phyloP scores from a whole-genome alignment of 92 coral and sea anemone genomes.

The Phenganax subtilis region DNA sequence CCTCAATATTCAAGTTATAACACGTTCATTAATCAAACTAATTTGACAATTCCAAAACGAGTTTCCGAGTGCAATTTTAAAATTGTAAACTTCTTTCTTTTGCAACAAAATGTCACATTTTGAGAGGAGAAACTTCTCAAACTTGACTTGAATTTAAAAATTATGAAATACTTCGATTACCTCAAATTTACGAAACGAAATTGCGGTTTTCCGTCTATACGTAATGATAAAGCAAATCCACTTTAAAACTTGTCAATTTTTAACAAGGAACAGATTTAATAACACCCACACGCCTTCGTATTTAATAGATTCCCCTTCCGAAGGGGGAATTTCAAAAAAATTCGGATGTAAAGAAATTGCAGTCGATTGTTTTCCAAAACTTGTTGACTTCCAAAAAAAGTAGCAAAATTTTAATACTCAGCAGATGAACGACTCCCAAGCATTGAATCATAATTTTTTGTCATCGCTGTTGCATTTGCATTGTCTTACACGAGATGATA shows the following conservation, averaged over 20 bases:
- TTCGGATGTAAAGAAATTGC: conserved; percentile 15
- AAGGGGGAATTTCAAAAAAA: background rate
- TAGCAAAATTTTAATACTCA: background rate
- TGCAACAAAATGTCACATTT: background rate
- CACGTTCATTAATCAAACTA: background rate
- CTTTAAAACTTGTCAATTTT: background rate
- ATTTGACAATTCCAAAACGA: background rate
- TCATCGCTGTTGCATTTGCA: background rate
- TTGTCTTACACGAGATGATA: background rate
- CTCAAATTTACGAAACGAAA: background rate
- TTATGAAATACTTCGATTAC: background rate
- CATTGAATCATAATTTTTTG: background rate
- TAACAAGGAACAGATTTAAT: background rate
- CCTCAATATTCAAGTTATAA: background rate
- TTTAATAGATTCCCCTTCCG: background rate
- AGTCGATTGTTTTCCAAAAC: background rate
- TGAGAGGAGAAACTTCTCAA: background rate
- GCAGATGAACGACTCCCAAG: background rate
- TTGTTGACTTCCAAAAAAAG: background rate
- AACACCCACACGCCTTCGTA: background rate
- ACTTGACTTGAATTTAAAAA: background rate
- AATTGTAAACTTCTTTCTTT: background rate
- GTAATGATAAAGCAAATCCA: background rate
- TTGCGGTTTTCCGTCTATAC: background rate
- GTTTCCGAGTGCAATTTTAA: background rate